phyloP scores from a whole-genome alignment of 2,113 vertebrate species.

The Pedetes capensis region DNA sequence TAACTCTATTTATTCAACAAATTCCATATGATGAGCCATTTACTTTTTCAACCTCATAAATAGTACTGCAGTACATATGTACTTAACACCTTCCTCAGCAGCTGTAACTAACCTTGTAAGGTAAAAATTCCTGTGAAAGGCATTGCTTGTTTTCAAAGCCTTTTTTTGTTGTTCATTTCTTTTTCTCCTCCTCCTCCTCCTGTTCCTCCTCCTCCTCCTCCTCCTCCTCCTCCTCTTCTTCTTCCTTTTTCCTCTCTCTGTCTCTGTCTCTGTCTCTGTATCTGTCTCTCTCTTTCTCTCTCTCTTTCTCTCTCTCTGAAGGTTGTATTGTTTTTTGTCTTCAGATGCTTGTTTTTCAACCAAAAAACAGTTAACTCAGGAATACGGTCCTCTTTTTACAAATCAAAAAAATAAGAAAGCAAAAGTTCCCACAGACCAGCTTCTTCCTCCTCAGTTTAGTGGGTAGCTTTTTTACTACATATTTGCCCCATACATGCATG shows the following conservation, averaged over 20 bases:
- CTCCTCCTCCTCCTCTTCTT: no score
- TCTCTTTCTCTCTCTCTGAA: neutral
- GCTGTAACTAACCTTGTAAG: neutral
- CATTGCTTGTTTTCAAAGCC: neutral
- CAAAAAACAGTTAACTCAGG: neutral
- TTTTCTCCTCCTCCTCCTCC: neutral
- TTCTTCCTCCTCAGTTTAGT: neutral
- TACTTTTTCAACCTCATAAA: neutral
- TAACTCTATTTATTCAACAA: conserved; percentile 15
- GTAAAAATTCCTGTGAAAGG: neutral
- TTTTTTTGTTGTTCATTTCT: conserved; percentile 6
- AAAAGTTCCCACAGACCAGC: neutral
- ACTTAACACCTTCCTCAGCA: neutral
- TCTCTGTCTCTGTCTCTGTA: no score
- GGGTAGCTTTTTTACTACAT: neutral
- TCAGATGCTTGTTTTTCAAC: neutral
- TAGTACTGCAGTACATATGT: rapidly evolving
- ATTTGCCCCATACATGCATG: neutral
- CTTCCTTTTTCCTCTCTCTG: neutral
- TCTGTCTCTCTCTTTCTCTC: neutral
- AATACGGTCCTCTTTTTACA: neutral
- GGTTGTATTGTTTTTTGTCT: neutral
- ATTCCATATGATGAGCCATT: neutral
- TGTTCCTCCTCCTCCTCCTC: no score
- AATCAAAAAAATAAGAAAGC: neutral